Conservation (phyloP, 2,888 invertebrate species). For the Thereva nobilitata region DNA sequence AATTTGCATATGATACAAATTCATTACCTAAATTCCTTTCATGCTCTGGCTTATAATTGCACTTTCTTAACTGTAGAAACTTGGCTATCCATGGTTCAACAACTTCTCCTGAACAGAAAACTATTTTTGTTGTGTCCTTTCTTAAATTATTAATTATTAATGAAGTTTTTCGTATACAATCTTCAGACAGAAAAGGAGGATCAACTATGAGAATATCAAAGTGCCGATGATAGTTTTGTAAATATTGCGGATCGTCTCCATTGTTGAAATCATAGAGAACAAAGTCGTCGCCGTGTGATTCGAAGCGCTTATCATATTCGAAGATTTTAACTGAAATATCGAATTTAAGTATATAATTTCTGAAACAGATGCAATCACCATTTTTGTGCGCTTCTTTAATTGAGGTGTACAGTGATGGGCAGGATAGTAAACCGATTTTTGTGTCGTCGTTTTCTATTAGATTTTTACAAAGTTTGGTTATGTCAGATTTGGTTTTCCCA, state of each 20-base stretch:
- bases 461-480: conserved; percentile 71
- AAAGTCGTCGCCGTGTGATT: conserved; percentile 76
- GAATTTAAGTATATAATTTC: conserved; percentile 25
- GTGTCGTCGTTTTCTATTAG: conserved; percentile 60
- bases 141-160: conserved; percentile 74
- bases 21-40: conserved; percentile 90
- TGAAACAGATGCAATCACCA: conserved; percentile 44
- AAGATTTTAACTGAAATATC: conserved; percentile 70
- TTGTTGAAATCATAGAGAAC: conserved; percentile 90
- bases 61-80: conserved; percentile 68
- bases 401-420: conserved; percentile 81
- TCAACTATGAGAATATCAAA: conserved; percentile 90
- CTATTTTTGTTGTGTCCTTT: conserved; percentile 57
- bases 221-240: conserved; percentile 55
- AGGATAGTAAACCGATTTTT: conserved; percentile 81
- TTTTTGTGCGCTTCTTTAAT: conserved; percentile 60
- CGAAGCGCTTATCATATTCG: conserved; percentile 86
- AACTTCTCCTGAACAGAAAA: conserved; percentile 84
- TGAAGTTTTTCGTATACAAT: conserved; percentile 84
- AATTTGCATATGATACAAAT: conserved; percentile 90
- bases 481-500: conserved; percentile 70
- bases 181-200: conserved; percentile 93
- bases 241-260: conserved; percentile 66
- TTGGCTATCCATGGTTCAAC: conserved; percentile 70
- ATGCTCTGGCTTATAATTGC: conserved; percentile 78